These are phyloP conservation scores for Euura lappo DNA, from an alignment of 1,140 invertebrate genomes.

Conservation along the genomic window DNA sequence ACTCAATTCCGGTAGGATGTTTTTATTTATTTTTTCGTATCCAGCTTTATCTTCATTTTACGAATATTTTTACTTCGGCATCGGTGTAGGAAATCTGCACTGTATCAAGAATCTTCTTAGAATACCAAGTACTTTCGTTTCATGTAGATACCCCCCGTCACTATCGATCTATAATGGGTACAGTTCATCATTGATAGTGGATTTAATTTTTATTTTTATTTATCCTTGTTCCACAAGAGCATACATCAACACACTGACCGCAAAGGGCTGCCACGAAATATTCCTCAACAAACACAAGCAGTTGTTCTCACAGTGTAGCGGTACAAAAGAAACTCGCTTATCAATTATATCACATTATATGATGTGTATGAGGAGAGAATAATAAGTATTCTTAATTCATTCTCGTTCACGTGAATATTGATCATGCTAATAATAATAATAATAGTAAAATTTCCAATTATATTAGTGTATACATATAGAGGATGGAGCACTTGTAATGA, in stretches of 20 bases:
- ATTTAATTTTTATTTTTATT: neutral
- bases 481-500: neutral
- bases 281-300: neutral
- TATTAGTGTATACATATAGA: neutral
- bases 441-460: neutral
- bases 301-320: neutral
- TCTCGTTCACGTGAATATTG: neutral
- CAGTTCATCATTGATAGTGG: too few relatives aligned
- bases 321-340: constrained; percentile 3
- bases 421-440: neutral
- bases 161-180: too few relatives aligned
- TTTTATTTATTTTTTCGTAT: too few relatives aligned
- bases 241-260: neutral
- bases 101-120: too few relatives aligned
- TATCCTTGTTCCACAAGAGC: neutral
- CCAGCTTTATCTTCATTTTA: too few relatives aligned
- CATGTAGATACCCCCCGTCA: too few relatives aligned
- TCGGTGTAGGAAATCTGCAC: too few relatives aligned
- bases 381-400: neutral
- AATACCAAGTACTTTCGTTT: too few relatives aligned
- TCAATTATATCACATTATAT: neutral
- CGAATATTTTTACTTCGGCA: too few relatives aligned
- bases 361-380: neutral
- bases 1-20: too few relatives aligned
- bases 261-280: neutral